Conservation (phyloP, 2,113 vertebrate genomes). For the Hippocampus mohnikei region DNA sequence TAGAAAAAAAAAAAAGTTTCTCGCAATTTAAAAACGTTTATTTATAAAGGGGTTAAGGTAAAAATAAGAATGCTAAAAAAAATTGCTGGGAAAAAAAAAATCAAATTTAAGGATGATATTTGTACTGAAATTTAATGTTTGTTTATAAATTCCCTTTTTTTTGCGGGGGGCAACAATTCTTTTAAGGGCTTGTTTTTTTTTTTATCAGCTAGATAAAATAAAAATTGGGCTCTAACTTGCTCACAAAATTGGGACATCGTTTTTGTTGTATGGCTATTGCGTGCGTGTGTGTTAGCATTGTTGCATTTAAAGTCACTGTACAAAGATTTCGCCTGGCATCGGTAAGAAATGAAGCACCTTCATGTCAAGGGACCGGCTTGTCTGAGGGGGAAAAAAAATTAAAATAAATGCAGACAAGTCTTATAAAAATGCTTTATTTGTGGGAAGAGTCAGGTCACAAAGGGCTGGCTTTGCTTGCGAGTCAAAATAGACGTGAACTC, state of each 20-base stretch:
- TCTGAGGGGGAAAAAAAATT: conserved; percentile 7
- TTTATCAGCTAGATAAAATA: not conserved
- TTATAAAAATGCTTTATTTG: conserved; percentile 64
- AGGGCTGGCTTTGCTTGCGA: conserved; percentile 72
- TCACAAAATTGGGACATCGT: not conserved
- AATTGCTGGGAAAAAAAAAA: too few relatives aligned
- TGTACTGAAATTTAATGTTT: too few relatives aligned
- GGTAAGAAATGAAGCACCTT: conserved; percentile 72
- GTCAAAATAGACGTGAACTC: conserved; percentile 65
- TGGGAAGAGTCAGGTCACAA: conserved; percentile 68
- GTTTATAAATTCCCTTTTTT: not conserved
- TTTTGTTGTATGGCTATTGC: conserved; percentile 8
- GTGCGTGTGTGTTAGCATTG: conserved; percentile 39
- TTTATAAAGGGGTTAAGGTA: too few relatives aligned
- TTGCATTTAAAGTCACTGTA: conserved; percentile 53
- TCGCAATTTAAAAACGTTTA: too few relatives aligned
- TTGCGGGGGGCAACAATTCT: not conserved
- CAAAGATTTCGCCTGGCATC: conserved; percentile 60
- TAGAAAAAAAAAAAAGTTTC: too few relatives aligned
- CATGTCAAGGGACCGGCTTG: conserved; percentile 69
- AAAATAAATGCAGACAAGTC: conserved; percentile 61
- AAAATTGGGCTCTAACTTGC: not conserved
- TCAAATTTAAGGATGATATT: too few relatives aligned
- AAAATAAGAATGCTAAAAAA: too few relatives aligned
- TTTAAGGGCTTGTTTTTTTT: not conserved